Evolutionary conservation across 2,797 vertebrate species (phyloP).

Genomic region (Enteromius treurensis): DNA sequence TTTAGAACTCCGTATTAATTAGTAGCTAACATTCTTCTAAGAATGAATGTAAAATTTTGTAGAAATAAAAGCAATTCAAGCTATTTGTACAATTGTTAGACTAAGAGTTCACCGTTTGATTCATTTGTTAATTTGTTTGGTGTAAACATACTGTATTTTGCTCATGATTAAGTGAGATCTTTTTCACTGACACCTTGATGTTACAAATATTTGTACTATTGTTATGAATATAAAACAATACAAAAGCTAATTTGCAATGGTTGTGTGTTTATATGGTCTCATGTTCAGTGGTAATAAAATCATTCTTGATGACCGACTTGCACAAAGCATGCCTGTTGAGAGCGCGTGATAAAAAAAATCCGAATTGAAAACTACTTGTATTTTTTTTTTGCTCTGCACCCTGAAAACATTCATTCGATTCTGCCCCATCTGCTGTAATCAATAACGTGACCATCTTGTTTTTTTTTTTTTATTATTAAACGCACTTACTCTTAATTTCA

Average conservation of each 20-base stretch:
- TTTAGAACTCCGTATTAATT: not conserved
- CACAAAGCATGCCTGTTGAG: slow-evolving; percentile 82
- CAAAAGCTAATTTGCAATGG: slow-evolving; percentile 74
- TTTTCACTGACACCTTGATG: slow-evolving; percentile 62
- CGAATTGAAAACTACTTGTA: slow-evolving; percentile 95
- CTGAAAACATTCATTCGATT: slow-evolving; percentile 98
- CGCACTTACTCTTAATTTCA: slow-evolving; percentile 99
- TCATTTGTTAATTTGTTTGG: slow-evolving; percentile 14
- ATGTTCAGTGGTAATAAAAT: slow-evolving; percentile 89
- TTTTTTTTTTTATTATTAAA: slow-evolving; percentile 99
- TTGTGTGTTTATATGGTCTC: slow-evolving; percentile 87
- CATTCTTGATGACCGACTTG: slow-evolving; percentile 90
- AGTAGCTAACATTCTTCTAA: not conserved
- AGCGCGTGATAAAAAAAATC: slow-evolving; percentile 84
- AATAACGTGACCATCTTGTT: slow-evolving; percentile 98
- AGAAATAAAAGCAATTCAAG: too few species aligned
- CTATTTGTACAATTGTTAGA: slow-evolving; percentile 19
- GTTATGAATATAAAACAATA: slow-evolving; percentile 72
- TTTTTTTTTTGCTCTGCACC: slow-evolving; percentile 95
- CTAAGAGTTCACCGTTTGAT: slow-evolving; percentile 40
- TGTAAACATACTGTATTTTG: slow-evolving; percentile 39
- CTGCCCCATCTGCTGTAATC: slow-evolving; percentile 98
- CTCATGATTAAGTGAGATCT: slow-evolving; percentile 63
- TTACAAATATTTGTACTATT: slow-evolving; percentile 65
- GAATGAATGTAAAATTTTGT: not conserved